Percentiles rank a stretch among this genome's conserved stretches.
phyloP scores from a whole-genome alignment of 1,140 invertebrate species.

The Drosophila micromelanica region DNA sequence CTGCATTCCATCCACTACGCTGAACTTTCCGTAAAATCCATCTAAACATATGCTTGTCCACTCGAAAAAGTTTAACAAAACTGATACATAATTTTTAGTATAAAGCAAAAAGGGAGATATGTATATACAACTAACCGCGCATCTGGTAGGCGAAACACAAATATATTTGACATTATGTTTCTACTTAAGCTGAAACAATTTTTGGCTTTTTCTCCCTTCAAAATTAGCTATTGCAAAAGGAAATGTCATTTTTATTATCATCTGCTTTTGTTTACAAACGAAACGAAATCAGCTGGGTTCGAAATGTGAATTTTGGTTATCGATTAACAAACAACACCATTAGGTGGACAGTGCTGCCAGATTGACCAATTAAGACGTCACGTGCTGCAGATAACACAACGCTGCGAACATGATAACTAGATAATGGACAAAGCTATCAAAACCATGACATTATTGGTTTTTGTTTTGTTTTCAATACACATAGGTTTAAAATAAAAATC shows the following conservation, averaged over 20 bases:
- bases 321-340: not conserved
- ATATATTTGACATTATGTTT: not conserved
- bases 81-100: not conserved
- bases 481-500: too few species aligned
- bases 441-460: too few species aligned
- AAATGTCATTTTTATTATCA: not conserved
- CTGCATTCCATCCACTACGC: slow-evolving; percentile 17
- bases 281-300: not conserved
- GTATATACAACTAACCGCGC: not conserved
- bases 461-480: too few species aligned
- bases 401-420: too few species aligned
- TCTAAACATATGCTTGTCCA: not conserved
- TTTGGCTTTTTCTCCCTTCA: not conserved
- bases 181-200: not conserved
- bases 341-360: not conserved
- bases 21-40: not conserved
- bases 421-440: too few species aligned
- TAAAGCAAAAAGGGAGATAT: not conserved
- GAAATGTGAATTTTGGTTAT: not conserved
- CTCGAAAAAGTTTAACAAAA: not conserved
- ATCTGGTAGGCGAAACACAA: not conserved
- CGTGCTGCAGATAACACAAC: too few species aligned
- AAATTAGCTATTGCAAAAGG: not conserved
- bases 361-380: not conserved
- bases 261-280: not conserved